A percentile compares a stretch with the other conserved stretches of the same genome.
These are phyloP conservation scores for Barbus barbus DNA, from an alignment of 2,113 vertebrate genomes.

Conservation along the genomic window DNA sequence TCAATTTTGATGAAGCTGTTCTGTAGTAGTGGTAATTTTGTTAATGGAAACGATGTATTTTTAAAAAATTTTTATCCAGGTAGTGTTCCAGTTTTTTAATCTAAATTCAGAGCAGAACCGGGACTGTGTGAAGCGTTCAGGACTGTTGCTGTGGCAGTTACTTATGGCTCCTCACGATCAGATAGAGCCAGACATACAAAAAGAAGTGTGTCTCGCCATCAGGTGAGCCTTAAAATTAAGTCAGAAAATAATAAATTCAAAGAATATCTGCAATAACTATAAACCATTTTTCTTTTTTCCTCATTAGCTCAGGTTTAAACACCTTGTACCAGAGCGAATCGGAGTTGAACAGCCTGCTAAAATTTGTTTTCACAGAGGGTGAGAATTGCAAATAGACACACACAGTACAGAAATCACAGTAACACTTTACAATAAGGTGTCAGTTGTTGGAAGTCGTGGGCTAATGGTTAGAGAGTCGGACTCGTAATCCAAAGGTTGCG, in stretches of 20 bases:
- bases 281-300: slow-evolving; percentile 25
- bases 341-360: slow-evolving; percentile 94
- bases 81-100: slow-evolving; percentile 97
- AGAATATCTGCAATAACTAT: not conserved
- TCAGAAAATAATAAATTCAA: not conserved
- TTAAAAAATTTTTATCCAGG: slow-evolving; percentile 81
- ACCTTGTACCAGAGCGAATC: slow-evolving; percentile 93
- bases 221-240: slow-evolving; percentile 74
- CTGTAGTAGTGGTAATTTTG: no score
- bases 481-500: no score
- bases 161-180: slow-evolving; percentile 95
- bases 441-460: no score
- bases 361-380: slow-evolving; percentile 97
- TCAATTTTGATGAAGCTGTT: no score
- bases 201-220: slow-evolving; percentile 94
- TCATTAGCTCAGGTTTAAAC: slow-evolving; percentile 90
- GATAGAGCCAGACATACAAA: slow-evolving; percentile 92
- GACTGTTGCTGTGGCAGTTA: slow-evolving; percentile 93
- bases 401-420: not conserved
- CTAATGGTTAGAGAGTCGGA: no score
- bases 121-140: slow-evolving; percentile 88
- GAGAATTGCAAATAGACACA: slow-evolving; percentile 48
- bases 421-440: no score
- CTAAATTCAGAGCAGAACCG: slow-evolving; percentile 92
- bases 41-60: no score